Conservation (phyloP, 2,888 invertebrate genomes). For the Acleris sparsana region DNA sequence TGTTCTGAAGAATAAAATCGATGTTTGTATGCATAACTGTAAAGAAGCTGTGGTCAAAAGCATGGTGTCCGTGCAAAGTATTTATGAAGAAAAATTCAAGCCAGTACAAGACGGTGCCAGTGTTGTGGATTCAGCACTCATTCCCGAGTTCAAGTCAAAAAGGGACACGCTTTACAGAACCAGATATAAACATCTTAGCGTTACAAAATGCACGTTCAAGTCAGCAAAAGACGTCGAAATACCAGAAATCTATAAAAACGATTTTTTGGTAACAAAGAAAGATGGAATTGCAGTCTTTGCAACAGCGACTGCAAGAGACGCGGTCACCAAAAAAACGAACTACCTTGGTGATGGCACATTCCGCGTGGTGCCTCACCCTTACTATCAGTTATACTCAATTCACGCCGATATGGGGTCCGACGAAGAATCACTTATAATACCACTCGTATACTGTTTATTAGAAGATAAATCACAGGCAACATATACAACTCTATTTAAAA, state of each 20-base stretch:
- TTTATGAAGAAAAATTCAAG: background rate
- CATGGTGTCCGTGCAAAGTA: background rate
- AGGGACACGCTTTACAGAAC: background rate
- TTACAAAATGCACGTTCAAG: conserved; percentile 1
- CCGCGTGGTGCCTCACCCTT: background rate
- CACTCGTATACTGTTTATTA: background rate
- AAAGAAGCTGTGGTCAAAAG: background rate
- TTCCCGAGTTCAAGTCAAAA: background rate
- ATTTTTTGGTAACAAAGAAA: background rate
- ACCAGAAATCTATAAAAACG: background rate
- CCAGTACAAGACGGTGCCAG: no score
- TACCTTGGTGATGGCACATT: background rate
- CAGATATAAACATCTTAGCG: background rate
- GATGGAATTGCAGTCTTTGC: background rate
- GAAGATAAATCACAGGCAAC: background rate
- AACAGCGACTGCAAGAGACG: background rate
- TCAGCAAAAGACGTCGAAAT: background rate
- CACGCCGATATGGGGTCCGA: no score
- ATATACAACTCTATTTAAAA: background rate
- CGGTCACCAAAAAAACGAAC: background rate
- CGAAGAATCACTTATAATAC: background rate
- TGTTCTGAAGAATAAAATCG: background rate
- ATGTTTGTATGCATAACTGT: background rate
- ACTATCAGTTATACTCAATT: background rate
- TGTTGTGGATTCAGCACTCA: background rate